A percentile compares a stretch with the other conserved stretches of the same genome.
phyloP scores from a whole-genome alignment of 2,888 invertebrate genomes.

The Eupithecia centaureata region DNA sequence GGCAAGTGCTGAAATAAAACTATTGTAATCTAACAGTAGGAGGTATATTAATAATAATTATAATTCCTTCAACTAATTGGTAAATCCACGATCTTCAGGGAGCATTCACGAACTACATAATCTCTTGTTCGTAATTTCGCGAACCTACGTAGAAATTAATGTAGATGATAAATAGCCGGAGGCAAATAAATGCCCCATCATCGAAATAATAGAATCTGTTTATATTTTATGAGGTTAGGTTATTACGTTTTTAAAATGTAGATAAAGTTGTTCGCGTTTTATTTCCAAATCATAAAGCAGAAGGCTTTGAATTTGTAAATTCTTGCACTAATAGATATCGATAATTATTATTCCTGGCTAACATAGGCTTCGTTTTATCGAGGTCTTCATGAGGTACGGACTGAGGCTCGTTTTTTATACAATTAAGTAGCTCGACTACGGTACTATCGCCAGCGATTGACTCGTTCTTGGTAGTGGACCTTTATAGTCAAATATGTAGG shows the following conservation, averaged over 20 bases:
- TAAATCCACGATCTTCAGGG: not conserved
- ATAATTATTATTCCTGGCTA: not conserved
- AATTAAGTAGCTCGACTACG: not conserved
- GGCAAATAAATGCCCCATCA: too few relatives aligned
- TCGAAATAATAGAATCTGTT: too few relatives aligned
- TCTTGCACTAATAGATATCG: not conserved
- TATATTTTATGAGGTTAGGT: not conserved
- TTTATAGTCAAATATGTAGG: not conserved
- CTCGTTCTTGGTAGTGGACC: not conserved
- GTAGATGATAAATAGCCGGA: not conserved
- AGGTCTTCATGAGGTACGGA: not conserved
- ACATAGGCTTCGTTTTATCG: not conserved
- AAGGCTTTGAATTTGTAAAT: not conserved
- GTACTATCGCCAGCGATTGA: not conserved
- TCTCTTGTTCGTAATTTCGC: too few relatives aligned
- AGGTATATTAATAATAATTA: not conserved
- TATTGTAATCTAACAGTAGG: not conserved
- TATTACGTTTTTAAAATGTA: not conserved
- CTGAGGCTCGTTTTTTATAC: not conserved
- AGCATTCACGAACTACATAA: not conserved
- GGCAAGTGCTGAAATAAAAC: not conserved
- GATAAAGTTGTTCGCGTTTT: not conserved
- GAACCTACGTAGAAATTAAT: not conserved
- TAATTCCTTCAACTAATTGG: not conserved
- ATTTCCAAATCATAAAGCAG: not conserved